Conservation (phyloP, 2,888 invertebrate species). For the Ecdyonurus torrentis region DNA sequence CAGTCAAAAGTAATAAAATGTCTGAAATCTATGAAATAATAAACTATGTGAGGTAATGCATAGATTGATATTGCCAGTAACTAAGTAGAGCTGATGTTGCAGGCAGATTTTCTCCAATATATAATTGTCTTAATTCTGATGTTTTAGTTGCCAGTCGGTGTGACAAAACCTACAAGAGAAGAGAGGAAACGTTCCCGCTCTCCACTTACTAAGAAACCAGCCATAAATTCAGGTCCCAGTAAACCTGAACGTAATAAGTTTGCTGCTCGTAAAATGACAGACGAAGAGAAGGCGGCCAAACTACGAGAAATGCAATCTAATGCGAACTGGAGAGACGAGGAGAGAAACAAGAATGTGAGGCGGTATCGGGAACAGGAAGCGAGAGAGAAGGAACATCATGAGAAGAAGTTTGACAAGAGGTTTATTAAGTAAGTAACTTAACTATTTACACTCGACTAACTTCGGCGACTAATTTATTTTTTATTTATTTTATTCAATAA, state of each 20-base stretch:
- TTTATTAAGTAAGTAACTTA: slow-evolving; percentile 7
- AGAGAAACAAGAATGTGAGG: slow-evolving; percentile 44
- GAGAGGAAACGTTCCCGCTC: background rate
- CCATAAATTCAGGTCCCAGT: background rate
- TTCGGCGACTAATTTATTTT: too few relatives aligned
- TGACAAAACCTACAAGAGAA: slow-evolving; percentile 2
- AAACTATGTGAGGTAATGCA: too few relatives aligned
- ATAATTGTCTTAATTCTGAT: slow-evolving; percentile 9
- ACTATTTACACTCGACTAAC: too few relatives aligned
- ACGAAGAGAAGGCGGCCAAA: background rate
- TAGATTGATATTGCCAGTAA: too few relatives aligned
- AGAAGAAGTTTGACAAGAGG: slow-evolving; percentile 16
- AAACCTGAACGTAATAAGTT: background rate
- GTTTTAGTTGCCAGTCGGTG: slow-evolving; percentile 12
- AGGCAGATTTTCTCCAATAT: slow-evolving; percentile 34
- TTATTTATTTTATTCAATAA: too few relatives aligned
- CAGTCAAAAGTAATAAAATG: too few relatives aligned
- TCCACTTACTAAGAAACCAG: background rate
- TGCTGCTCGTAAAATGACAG: background rate
- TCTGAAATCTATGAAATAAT: too few relatives aligned
- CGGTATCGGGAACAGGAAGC: slow-evolving; percentile 40
- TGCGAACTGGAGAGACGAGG: slow-evolving; percentile 18
- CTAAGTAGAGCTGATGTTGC: too few relatives aligned
- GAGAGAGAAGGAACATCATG: slow-evolving; percentile 28
- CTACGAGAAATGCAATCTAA: background rate